Evolutionary conservation across 2,113 vertebrate species (phyloP), one percentile per base, ranked within the genome.

Genomic region (Gorsachius goisagi): DNA sequence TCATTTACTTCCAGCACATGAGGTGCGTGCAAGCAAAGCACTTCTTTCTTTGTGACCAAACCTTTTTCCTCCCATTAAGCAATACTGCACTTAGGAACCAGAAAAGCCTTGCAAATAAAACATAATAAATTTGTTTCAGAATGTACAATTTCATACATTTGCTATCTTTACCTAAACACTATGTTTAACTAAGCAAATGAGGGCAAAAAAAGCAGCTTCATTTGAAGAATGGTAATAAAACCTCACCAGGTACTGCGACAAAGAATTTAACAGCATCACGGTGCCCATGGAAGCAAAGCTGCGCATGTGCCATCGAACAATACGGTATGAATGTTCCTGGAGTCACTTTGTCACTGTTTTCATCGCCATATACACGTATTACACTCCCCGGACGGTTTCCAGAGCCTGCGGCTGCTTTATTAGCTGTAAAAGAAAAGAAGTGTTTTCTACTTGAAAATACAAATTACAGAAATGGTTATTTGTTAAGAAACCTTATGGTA

Each of bases 261-360:
- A 99, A 99, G 98, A 99, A 99, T 87, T 99, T 99, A 23, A 99
- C 99, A 13, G 99, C 99, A 55, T 99, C 99, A 19, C 99, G 96
- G 98, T 99, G 99, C 26, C 99, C 99, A 0, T 99, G 99, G 98
- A 99, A 99, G 96, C 99, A 99, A 76, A 99, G 99, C 95, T 99
- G 99, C 4, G 99, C 99, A 0, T 99, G 99, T 47, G 99, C 99
- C 99, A 99, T 99, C 37, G 99, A 99, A 85, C 99, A 99, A 89
- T 99, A 99, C 0, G 99, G 99, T 30, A 99, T 98, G 41, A 99
- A 99, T 0, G 99, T 99, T 78, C 99, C 99, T 0, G 99, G 98
- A 2, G 98, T 99, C 93, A 99, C 99, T 97, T 99, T 99, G 98
- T 99, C 99, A 0, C 99, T 98, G 97, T 98, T 99, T 91, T 99